Evolutionary conservation across 2,113 vertebrate species (phyloP).

Genomic region (Atrichornis clamosus): DNA sequence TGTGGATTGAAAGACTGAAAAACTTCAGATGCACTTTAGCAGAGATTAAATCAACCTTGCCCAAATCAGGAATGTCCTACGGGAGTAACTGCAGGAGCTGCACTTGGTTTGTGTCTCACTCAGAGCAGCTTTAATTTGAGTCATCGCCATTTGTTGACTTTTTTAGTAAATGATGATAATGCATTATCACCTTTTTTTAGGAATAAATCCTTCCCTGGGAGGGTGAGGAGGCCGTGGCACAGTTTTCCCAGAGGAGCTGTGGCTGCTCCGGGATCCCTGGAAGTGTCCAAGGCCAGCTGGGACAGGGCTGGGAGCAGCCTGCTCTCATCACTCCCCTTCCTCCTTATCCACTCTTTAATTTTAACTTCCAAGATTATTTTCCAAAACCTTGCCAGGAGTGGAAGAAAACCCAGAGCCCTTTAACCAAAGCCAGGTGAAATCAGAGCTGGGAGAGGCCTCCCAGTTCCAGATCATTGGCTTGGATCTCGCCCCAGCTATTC

Average conservation of each 20-base stretch:
- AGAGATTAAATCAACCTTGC: background rate
- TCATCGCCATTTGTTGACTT: fast-evolving
- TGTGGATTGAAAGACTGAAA: background rate
- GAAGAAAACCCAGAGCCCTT: background rate
- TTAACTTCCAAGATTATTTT: background rate
- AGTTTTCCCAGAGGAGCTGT: no score
- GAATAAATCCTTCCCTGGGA: background rate
- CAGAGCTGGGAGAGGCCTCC: fast-evolving
- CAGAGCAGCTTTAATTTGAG: background rate
- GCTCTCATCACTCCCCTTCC: background rate
- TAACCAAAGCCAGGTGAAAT: background rate
- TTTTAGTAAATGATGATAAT: background rate
- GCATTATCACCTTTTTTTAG: fast-evolving
- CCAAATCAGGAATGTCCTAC: background rate
- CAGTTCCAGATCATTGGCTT: background rate
- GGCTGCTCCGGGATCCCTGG: background rate
- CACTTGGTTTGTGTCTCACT: background rate
- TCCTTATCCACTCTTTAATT: background rate
- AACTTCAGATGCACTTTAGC: background rate
- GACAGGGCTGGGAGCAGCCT: no score
- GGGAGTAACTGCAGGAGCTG: background rate
- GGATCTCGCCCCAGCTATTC: background rate
- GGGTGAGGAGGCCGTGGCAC: background rate
- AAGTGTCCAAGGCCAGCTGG: background rate
- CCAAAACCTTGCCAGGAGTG: background rate